Evolutionary conservation across 1,140 invertebrate species (phyloP), one percentile per base, ranked within the genome.

Genomic region (Philopotamus ludificatus): DNA sequence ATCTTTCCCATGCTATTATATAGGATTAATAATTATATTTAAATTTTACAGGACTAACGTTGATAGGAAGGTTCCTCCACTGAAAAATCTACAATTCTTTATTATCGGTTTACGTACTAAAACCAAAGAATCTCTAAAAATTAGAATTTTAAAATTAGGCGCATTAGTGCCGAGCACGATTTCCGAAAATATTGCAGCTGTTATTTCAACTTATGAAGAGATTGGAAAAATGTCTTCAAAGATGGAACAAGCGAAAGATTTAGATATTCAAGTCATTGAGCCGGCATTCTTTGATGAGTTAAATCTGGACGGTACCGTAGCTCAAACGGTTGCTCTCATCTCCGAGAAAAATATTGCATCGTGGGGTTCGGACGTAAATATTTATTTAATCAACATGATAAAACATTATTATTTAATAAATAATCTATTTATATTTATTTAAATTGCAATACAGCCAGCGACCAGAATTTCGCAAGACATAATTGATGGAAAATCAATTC

Each of bases 21-120:
- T 72, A 73, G 69, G 67, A 77, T 34, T 34, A 34, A 57, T 63
- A 67, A 66, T 22, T 45, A 12, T 47, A 55, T 44, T 41, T 59
- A 45, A 26, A 12, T 28, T 64, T 59, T 68, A 47, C 44, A 61
- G n/a, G 34, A 70, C 85, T 1, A 86, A 85, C 77, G 70, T 87
- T 41, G 76, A 84, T 68, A 73, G 81, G 10, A 82, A 80, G 26
- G 74, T 81, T 39, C 84, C 85, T 25, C 87, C 93, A 7, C 76
- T 97, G 22, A 87, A 89, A 71, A 86, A 91, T 66, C 85, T 95
- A 75, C 85, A 88, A 71, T 93, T 96, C 79, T 85, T 88, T n/a
- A 74, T 93, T 20, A 74, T 87, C 62, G 89, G 89, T 1, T 84
- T 84, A 65, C 77, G 84, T 1, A 76, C 76, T 68, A 82, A 79